A percentile compares a stretch with the other conserved stretches of the same genome.
These are phyloP conservation scores for Callionymus lyra DNA, from an alignment of 2,113 vertebrate genomes.

Conservation along the genomic window DNA sequence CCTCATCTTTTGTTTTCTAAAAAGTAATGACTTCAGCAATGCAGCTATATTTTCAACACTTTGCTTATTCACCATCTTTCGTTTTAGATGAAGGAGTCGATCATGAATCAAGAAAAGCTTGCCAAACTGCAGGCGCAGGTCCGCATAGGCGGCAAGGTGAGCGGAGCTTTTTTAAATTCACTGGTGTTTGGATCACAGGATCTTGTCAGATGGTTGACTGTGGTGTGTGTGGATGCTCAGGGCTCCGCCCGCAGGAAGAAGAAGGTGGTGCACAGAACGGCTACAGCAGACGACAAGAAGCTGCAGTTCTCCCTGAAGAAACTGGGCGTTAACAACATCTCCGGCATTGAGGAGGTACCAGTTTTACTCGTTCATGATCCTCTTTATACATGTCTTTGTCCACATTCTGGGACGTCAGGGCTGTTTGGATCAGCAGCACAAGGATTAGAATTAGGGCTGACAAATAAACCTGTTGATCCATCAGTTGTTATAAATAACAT, in stretches of 20 bases:
- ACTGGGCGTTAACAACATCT: slow-evolving; percentile 94
- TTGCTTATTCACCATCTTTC: slow-evolving; percentile 1
- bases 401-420: no score
- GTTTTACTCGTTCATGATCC: neutral
- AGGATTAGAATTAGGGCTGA: no score
- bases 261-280: slow-evolving; percentile 98
- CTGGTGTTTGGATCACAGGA: neutral
- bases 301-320: slow-evolving; percentile 97
- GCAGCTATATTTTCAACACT: neutral
- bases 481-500: neutral
- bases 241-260: slow-evolving; percentile 98
- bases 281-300: slow-evolving; percentile 95
- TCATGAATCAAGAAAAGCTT: slow-evolving; percentile 97
- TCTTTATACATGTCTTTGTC: neutral
- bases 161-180: neutral
- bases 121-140: slow-evolving; percentile 95
- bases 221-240: no score
- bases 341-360: slow-evolving; percentile 92
- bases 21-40: neutral
- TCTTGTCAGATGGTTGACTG: slow-evolving; percentile 16
- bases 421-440: no score
- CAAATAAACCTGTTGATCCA: neutral
- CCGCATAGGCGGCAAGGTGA: slow-evolving; percentile 96
- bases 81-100: slow-evolving; percentile 90
- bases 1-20: neutral